phyloP scores from a whole-genome alignment of 2,113 vertebrate genomes.

The Brachirus orientalis region DNA sequence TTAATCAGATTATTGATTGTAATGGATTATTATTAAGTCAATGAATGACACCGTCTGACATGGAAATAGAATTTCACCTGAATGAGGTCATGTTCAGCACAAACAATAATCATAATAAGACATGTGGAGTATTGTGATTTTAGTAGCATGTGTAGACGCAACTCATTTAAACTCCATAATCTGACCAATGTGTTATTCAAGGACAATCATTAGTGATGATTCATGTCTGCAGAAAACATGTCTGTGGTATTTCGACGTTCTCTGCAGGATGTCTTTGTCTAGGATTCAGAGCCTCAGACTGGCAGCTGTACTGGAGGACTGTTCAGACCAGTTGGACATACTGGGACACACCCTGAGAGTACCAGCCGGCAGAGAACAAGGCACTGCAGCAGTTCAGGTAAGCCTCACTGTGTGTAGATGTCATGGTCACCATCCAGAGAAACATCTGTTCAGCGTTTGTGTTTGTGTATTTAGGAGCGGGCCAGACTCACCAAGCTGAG shows the following conservation, averaged over 20 bases:
- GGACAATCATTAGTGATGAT: too few species aligned
- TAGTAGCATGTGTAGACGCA: too few species aligned
- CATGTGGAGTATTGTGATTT: too few species aligned
- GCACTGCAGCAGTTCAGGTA: slow-evolving; percentile 27
- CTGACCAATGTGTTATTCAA: too few species aligned
- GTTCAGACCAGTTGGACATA: slow-evolving; percentile 50
- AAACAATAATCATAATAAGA: too few species aligned
- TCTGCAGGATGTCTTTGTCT: slow-evolving; percentile 52
- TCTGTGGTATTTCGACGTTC: not conserved
- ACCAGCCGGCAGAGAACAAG: slow-evolving; percentile 11
- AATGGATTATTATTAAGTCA: too few species aligned
- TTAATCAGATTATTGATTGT: too few species aligned
- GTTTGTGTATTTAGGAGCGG: slow-evolving; percentile 38
- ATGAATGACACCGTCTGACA: too few species aligned
- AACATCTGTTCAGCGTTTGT: slow-evolving; percentile 12
- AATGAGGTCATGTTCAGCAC: too few species aligned
- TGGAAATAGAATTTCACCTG: too few species aligned
- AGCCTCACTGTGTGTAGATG: slow-evolving; percentile 1
- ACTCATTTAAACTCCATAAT: too few species aligned
- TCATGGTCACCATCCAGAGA: not conserved
- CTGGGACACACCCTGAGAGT: slow-evolving; percentile 33
- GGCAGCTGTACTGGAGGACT: slow-evolving; percentile 56
- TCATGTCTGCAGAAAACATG: too few species aligned
- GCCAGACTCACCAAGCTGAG: slow-evolving; percentile 41
- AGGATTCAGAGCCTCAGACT: slow-evolving; percentile 42